Evolutionary conservation across 2,113 vertebrate genomes (phyloP).

Genomic region (Osmerus mordax): DNA sequence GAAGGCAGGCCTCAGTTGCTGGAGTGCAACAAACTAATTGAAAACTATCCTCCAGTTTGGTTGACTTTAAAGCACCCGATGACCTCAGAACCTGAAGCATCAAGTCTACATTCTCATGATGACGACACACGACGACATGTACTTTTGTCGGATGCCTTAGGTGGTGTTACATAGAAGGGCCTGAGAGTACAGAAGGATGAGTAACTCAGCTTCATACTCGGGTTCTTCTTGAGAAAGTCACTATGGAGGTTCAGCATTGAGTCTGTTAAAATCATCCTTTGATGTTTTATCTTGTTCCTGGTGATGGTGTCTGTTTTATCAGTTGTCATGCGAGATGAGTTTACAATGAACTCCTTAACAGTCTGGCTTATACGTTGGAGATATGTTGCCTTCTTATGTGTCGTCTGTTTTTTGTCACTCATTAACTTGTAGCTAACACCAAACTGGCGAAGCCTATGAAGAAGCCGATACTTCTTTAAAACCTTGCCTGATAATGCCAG

Average conservation of each 20-base stretch:
- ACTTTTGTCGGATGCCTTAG: conserved; percentile 16
- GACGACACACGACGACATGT: conserved; percentile 14
- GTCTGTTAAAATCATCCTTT: no score
- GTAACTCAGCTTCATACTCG: conserved; percentile 15
- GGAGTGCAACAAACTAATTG: conserved; percentile 18
- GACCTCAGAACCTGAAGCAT: conserved; percentile 30
- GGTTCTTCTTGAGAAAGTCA: conserved; percentile 11
- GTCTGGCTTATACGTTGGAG: neutral
- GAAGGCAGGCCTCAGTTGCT: neutral
- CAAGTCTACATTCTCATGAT: conserved; percentile 25
- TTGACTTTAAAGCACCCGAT: conserved; percentile 7
- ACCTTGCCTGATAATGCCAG: conserved; percentile 4
- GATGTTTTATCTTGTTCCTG: no score
- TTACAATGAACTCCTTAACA: conserved; percentile 8
- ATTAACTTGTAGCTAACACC: conserved; percentile 3
- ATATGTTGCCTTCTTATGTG: conserved; percentile 2
- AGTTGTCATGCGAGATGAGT: conserved; percentile 6
- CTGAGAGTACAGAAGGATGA: conserved; percentile 19
- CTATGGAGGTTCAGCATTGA: conserved; percentile 8
- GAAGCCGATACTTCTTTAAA: conserved; percentile 7
- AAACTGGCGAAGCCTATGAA: neutral
- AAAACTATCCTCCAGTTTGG: conserved; percentile 29
- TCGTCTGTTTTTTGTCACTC: conserved; percentile 1
- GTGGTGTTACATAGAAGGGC: conserved; percentile 20
- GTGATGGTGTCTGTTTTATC: neutral